A percentile compares a stretch with the other conserved stretches of the same genome.
Evolutionary conservation across 2,797 vertebrate genomes (phyloP).

Genomic region (Delichon dasypus): DNA sequence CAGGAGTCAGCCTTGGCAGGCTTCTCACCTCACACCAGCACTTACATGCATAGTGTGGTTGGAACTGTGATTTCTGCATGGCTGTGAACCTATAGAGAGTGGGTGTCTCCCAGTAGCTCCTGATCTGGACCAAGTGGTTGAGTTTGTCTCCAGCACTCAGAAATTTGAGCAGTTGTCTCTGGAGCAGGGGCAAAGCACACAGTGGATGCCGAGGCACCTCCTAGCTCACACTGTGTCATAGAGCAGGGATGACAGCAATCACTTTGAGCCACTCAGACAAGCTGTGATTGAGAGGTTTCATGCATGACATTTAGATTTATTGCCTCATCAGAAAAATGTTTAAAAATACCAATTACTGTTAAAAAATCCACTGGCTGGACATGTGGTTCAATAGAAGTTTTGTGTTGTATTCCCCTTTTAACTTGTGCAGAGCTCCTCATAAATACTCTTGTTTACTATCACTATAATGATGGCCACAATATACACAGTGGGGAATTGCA

Average conservation of each 20-base stretch:
- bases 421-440: not conserved
- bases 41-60: not conserved
- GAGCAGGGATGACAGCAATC: accelerated
- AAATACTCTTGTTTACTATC: not conserved
- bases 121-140: not conserved
- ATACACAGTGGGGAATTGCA: not conserved
- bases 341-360: not conserved
- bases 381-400: not conserved
- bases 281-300: not conserved
- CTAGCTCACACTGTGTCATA: not conserved
- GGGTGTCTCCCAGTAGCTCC: not conserved
- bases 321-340: not conserved
- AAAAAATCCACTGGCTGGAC: not conserved
- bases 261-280: not conserved
- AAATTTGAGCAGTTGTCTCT: not conserved
- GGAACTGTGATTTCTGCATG: not conserved
- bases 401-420: not conserved
- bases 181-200: accelerated
- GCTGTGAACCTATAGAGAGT: not conserved
- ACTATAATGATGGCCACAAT: accelerated
- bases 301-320: not conserved
- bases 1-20: not conserved
- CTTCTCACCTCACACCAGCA: not conserved
- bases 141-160: not conserved
- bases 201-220: accelerated